Conservation (phyloP, 2,888 invertebrate species). For the Bellardia pandia region DNA sequence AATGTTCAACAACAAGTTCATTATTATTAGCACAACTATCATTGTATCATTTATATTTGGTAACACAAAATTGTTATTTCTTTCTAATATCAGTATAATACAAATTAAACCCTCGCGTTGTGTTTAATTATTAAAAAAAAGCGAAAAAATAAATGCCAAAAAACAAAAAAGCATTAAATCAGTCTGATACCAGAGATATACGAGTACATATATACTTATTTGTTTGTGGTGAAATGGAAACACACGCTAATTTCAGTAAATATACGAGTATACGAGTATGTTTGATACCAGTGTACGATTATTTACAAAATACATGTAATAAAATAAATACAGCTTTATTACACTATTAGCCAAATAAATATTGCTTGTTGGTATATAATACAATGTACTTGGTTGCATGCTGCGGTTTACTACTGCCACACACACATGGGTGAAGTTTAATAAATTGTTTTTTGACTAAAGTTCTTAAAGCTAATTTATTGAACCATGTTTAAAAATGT, state of each 20-base stretch:
- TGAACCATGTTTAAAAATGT: too few relatives aligned
- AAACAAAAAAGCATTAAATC: not conserved
- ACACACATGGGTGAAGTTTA: not conserved
- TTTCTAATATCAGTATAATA: constrained; percentile 1
- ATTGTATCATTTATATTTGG: constrained; percentile 1
- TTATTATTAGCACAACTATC: not conserved
- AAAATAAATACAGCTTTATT: not conserved
- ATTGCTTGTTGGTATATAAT: not conserved
- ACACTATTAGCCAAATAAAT: not conserved
- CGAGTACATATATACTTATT: not conserved
- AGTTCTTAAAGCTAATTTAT: too few relatives aligned
- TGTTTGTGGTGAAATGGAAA: not conserved
- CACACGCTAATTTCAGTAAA: not conserved
- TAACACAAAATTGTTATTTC: not conserved
- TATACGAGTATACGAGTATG: not conserved
- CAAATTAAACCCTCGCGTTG: constrained; percentile 29
- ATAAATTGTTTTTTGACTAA: not conserved
- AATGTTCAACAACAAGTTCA: not conserved
- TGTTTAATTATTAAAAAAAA: constrained; percentile 38
- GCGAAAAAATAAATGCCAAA: constrained; percentile 19
- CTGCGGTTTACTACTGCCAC: not conserved
- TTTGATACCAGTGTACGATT: not conserved
- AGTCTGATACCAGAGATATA: not conserved
- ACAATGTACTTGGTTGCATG: constrained; percentile 7
- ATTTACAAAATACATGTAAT: not conserved